These are phyloP conservation scores for Pseudomyrmex sp. DNA, from an alignment of 1,140 invertebrate species.

Conservation along the genomic window DNA sequence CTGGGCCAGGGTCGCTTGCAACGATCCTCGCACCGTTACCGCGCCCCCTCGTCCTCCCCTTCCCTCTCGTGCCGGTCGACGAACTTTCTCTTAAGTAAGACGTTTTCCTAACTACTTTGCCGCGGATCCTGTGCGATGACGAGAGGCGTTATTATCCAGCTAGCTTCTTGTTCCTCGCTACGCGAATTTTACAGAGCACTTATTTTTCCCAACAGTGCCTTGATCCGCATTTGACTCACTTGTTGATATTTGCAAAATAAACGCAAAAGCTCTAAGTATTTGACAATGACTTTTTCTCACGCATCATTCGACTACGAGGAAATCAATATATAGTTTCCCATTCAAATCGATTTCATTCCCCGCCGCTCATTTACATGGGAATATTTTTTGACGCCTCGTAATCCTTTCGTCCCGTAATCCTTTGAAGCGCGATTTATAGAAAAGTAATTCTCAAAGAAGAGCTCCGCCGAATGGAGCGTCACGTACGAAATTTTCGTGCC, in stretches of 20 bases:
- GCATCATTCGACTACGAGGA: background rate
- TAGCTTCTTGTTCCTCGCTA: slow-evolving; percentile 28
- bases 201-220: slow-evolving; percentile 32
- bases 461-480: slow-evolving; percentile 36
- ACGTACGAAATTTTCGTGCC: slow-evolving; percentile 46
- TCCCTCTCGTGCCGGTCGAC: slow-evolving; percentile 61
- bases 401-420: slow-evolving; percentile 30
- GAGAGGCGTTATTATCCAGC: slow-evolving; percentile 60
- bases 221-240: background rate
- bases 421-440: slow-evolving; percentile 43
- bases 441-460: slow-evolving; percentile 42
- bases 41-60: background rate
- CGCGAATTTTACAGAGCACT: background rate
- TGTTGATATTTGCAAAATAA: background rate
- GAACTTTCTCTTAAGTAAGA: slow-evolving; percentile 77
- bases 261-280: background rate
- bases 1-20: slow-evolving; percentile 84
- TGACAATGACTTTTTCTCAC: slow-evolving; percentile 5
- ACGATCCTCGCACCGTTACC: slow-evolving; percentile 71
- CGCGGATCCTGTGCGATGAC: slow-evolving; percentile 52
- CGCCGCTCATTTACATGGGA: slow-evolving; percentile 44
- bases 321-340: background rate
- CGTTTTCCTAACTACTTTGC: slow-evolving; percentile 76
- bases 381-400: slow-evolving; percentile 34
- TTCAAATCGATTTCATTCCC: slow-evolving; percentile 15